Conservation (phyloP, 1,140 invertebrate genomes). For the Halictus rubicundus region DNA sequence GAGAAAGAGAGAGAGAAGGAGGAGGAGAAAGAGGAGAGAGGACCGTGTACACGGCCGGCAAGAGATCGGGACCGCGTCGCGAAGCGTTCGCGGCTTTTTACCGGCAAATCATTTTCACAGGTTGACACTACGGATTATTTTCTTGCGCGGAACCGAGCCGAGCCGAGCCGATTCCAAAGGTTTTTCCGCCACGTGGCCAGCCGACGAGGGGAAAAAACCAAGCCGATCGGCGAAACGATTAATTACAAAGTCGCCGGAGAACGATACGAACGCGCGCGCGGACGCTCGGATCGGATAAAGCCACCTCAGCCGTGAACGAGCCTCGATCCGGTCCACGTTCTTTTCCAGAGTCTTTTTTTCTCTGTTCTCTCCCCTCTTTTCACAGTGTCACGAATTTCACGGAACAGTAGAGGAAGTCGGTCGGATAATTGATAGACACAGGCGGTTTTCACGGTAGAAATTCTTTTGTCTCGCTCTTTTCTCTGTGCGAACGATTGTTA, state of each 20-base stretch:
- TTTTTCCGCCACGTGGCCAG: constrained; percentile 19
- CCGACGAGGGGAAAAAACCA: background rate
- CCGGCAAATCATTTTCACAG: constrained; percentile 59
- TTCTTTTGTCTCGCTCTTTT: background rate
- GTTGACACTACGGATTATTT: constrained; percentile 57
- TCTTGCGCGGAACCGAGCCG: constrained; percentile 40
- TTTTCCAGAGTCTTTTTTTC: too few relatives aligned
- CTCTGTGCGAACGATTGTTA: background rate
- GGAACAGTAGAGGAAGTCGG: background rate
- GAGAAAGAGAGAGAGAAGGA: too few relatives aligned
- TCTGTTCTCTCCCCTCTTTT: too few relatives aligned
- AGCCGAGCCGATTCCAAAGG: constrained; percentile 14
- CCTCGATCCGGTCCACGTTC: too few relatives aligned
- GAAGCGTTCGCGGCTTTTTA: constrained; percentile 44
- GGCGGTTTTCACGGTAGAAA: background rate
- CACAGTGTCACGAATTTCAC: background rate
- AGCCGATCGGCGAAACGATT: constrained; percentile 24
- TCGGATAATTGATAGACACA: constrained; percentile 1
- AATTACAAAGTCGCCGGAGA: constrained; percentile 26
- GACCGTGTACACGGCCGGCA: too few relatives aligned
- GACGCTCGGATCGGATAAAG: too few relatives aligned
- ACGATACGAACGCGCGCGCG: background rate
- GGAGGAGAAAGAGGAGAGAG: too few relatives aligned
- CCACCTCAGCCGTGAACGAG: too few relatives aligned
- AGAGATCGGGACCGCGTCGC: background rate